These are phyloP conservation scores for Felis catus DNA, from an alignment of 2,113 vertebrate genomes.

Conservation along the genomic window F.catus_Fca126_mat1.0 CM031411.1:91458001-91458500, in stretches of 20 bases:
- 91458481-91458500: background rate
- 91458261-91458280: too few relatives aligned
- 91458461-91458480: background rate
- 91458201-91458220: too few relatives aligned
- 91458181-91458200: too few relatives aligned
- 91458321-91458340: background rate
- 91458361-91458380: background rate
- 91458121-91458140: too few relatives aligned
- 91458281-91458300: too few relatives aligned
- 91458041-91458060: background rate
- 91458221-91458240: too few relatives aligned
- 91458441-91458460: background rate
- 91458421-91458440: background rate
- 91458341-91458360: background rate
- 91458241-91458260: too few relatives aligned
- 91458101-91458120: background rate
- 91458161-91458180: too few relatives aligned
- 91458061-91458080: background rate
- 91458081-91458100: constrained; percentile 33
- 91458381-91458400: background rate
- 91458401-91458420: constrained; percentile 28
- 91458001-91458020: background rate
- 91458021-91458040: background rate
- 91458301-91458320: too few relatives aligned
- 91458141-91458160: too few relatives aligned